Base-by-base conservation (phyloP, 2,797 vertebrate species). In the Gouania willdenowi region DNA sequence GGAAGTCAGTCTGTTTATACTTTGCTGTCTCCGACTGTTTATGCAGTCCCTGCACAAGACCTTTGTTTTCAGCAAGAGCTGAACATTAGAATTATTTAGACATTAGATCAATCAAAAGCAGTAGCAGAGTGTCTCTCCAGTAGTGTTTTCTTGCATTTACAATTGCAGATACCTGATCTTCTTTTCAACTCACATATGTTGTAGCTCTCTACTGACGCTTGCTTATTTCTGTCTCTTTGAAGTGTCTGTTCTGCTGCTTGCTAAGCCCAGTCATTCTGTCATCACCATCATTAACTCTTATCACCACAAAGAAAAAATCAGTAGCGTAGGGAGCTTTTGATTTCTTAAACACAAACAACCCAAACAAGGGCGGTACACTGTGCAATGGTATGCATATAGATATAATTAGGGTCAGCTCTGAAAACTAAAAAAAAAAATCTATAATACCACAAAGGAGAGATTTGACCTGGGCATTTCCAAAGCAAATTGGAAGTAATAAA, bases 171-270 rank as follows among this genome's bases (percentile, higher is more conserved):
- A n/a, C n/a, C n/a, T n/a, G n/a, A n/a, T n/a, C n/a, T n/a, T n/a
- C n/a, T 33, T 29, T 8, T 5, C 17, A 50, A 17, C 40, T 39
- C 9, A 41, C 32, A 20, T 13, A 48, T 29, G 26, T 31, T 27
- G 26, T 5, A 14, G 19, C 4, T 20, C 19, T 6, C 3, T 20
- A 21, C 30, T 56, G 39, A 70, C 72, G 59, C 68, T 66, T 76
- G 59, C 63, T 62, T 69, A 68, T 55, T 73, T 60, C 41, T 41
- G 66, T 70, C 68, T 60, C 30, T 53, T 42, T 39, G 41, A 71
- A 79, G 63, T 62, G 62, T 66, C 61, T 38, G 45, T 19, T 42
- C 33, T 17, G 34, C 43, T 37, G 29, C 21, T 28, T 15, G 46
- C 34, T 54, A 66, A 49, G 18, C 24, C 44, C 20, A 33, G 41